Percentiles rank a stretch among this genome's conserved stretches.
Conservation (phyloP, 2,113 vertebrate genomes). For the Diphyllodes magnificus region DNA sequence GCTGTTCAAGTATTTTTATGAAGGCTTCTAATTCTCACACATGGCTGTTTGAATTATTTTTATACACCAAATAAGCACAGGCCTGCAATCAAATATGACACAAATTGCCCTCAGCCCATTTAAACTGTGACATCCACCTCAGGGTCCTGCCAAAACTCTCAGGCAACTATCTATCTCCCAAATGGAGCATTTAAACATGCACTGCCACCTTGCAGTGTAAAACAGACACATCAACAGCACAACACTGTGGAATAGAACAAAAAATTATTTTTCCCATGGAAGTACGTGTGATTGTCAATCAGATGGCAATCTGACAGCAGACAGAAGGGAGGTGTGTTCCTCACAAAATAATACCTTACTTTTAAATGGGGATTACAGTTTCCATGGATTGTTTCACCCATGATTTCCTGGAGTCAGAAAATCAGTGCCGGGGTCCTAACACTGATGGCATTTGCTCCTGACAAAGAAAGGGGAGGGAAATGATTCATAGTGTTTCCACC, state of each 20-base stretch:
- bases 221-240: not conserved
- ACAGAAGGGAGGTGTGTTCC: not conserved
- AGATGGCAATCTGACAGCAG: not conserved
- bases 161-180: not conserved
- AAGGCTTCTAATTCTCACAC: not conserved
- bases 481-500: conserved; percentile 29
- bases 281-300: not conserved
- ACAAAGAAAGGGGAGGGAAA: conserved; percentile 50
- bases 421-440: not conserved
- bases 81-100: not conserved
- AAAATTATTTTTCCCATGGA: not conserved
- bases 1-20: not conserved
- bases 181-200: not conserved
- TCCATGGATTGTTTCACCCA: conserved; percentile 52
- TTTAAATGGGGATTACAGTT: not conserved
- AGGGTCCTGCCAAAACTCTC: not conserved
- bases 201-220: not conserved
- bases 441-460: conserved; percentile 22
- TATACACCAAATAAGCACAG: not conserved
- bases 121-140: not conserved
- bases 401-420: conserved; percentile 27
- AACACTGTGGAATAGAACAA: not conserved
- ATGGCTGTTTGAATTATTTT: not conserved
- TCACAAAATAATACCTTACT: not conserved
- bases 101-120: not conserved